Conservation (phyloP, 2,797 vertebrate genomes). For the Lateolabrax maculatus region DNA sequence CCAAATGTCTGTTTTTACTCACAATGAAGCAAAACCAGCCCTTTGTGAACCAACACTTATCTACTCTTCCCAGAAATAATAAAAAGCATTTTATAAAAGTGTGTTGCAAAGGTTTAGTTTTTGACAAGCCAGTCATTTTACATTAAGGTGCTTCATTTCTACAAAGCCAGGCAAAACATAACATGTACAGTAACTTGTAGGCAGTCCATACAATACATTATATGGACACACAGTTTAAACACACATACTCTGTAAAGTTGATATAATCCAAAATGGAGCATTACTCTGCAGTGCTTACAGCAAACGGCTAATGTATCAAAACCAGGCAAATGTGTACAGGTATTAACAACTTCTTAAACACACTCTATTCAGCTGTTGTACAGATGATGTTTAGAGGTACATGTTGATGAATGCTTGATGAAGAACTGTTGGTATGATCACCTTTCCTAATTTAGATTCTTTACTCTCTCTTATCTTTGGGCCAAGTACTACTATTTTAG, state of each 20-base stretch:
- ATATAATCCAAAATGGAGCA: slow-evolving; percentile 72
- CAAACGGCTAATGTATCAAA: slow-evolving; percentile 77
- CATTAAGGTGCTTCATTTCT: slow-evolving; percentile 87
- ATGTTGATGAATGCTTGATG: slow-evolving; percentile 69
- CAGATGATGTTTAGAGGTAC: slow-evolving; percentile 76
- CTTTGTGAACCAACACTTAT: slow-evolving; percentile 82
- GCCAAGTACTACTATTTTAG: slow-evolving; percentile 63
- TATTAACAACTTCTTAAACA: slow-evolving; percentile 76
- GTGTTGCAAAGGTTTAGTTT: slow-evolving; percentile 78
- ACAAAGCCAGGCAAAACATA: slow-evolving; percentile 74
- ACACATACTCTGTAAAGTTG: slow-evolving; percentile 77
- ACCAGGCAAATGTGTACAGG: slow-evolving; percentile 79
- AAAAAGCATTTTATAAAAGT: slow-evolving; percentile 81
- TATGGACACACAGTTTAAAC: slow-evolving; percentile 64
- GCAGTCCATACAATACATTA: slow-evolving; percentile 51
- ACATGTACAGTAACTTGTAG: slow-evolving; percentile 80
- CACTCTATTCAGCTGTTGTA: slow-evolving; percentile 80
- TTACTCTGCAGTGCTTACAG: slow-evolving; percentile 76
- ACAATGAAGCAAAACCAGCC: slow-evolving; percentile 84
- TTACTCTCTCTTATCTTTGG: slow-evolving; percentile 53
- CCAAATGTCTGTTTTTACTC: slow-evolving; percentile 82
- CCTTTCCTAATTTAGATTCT: slow-evolving; percentile 58
- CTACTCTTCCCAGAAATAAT: slow-evolving; percentile 82
- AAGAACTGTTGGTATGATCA: slow-evolving; percentile 66
- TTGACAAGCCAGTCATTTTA: slow-evolving; percentile 81